Evolutionary conservation across 1,140 invertebrate species (phyloP).

Genomic region (Helicoverpa armigera): DNA sequence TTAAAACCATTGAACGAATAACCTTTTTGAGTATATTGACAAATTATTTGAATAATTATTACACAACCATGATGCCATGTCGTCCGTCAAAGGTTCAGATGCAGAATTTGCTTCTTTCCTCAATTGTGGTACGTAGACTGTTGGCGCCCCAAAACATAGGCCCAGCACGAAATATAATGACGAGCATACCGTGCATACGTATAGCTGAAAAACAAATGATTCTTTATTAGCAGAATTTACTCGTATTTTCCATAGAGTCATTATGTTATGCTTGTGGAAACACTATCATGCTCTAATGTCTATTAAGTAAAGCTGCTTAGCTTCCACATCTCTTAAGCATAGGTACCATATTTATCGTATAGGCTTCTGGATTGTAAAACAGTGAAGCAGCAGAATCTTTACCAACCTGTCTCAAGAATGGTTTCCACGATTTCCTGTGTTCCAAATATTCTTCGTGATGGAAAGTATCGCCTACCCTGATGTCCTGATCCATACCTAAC

Average conservation of each 20-base stretch:
- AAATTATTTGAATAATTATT: background rate
- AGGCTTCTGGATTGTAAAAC: too few species aligned
- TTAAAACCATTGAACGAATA: too few species aligned
- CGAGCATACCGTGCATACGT: slow-evolving; percentile 48
- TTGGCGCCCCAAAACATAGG: slow-evolving; percentile 54
- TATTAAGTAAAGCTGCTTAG: too few species aligned
- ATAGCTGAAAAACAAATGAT: slow-evolving; percentile 50
- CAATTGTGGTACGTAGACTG: slow-evolving; percentile 56
- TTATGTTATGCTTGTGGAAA: too few species aligned
- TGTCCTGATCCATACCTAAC: slow-evolving; percentile 25
- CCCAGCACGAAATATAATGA: slow-evolving; percentile 55
- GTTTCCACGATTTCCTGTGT: slow-evolving; percentile 4
- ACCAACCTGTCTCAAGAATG: slow-evolving; percentile 48
- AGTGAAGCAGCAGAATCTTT: background rate
- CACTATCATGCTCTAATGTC: too few species aligned
- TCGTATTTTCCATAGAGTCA: too few species aligned
- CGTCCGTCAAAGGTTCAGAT: slow-evolving; percentile 47
- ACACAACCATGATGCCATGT: slow-evolving; percentile 56
- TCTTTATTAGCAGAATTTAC: too few species aligned
- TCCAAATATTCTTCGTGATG: slow-evolving; percentile 20
- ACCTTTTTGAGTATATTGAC: too few species aligned
- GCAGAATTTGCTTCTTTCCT: slow-evolving; percentile 50
- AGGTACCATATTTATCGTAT: too few species aligned
- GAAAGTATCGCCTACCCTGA: background rate
- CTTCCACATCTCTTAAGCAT: too few species aligned